A percentile compares a stretch with the other conserved stretches of the same genome.
phyloP scores from a whole-genome alignment of 2,888 invertebrate species.

The Apotomis betuletana region DNA sequence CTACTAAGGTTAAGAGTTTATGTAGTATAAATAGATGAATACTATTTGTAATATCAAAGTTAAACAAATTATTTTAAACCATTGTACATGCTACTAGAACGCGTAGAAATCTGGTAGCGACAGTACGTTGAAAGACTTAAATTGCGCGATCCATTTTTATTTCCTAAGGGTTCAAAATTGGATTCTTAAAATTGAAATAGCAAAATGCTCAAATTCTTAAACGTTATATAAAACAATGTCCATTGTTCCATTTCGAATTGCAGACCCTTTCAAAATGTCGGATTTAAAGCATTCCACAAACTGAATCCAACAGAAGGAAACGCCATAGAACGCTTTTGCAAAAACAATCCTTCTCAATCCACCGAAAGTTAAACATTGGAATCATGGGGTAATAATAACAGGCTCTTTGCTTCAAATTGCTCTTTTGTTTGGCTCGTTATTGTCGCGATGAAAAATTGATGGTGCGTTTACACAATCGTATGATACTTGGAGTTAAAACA shows the following conservation, averaged over 20 bases:
- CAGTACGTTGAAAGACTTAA: too few species aligned
- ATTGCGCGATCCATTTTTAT: too few species aligned
- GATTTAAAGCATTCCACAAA: slow-evolving; percentile 23
- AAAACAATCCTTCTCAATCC: background rate
- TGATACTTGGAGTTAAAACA: background rate
- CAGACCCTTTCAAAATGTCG: background rate
- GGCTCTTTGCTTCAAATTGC: slow-evolving; percentile 4
- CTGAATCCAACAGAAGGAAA: slow-evolving; percentile 1
- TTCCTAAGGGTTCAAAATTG: too few species aligned
- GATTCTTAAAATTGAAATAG: slow-evolving; percentile 15
- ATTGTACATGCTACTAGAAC: too few species aligned
- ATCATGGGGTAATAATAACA: background rate
- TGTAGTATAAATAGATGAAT: too few species aligned
- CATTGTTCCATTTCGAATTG: background rate
- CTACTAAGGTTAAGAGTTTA: too few species aligned
- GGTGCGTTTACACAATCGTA: background rate
- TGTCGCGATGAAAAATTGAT: slow-evolving; percentile 2
- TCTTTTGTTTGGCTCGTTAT: slow-evolving; percentile 1
- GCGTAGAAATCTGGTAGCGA: too few species aligned
- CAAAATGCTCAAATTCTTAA: background rate
- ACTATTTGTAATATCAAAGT: too few species aligned
- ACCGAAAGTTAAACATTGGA: background rate
- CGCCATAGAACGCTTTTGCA: slow-evolving; percentile 1
- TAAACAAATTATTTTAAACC: too few species aligned
- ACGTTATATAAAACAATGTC: slow-evolving; percentile 8